Conservation (phyloP, 2,797 vertebrate species). For the Pipistrellus nathusii region DNA sequence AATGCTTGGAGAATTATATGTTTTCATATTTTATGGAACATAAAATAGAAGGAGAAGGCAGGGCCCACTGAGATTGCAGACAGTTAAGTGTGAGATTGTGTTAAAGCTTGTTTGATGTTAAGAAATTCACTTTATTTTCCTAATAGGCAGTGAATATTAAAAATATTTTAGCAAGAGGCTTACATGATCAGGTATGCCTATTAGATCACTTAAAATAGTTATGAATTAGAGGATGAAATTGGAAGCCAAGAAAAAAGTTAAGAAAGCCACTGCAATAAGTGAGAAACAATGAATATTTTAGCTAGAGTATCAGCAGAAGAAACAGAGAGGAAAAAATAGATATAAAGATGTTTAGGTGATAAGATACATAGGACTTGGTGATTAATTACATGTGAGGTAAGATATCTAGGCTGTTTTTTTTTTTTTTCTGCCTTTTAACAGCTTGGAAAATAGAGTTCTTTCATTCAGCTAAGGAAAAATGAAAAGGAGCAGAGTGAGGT, state of each 20-base stretch:
- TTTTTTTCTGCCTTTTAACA: neutral
- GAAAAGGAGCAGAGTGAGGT: neutral
- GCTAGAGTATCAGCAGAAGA: neutral
- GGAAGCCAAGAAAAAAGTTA: neutral
- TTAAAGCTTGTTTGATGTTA: neutral
- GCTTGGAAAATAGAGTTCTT: slow-evolving; percentile 5
- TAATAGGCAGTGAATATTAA: neutral
- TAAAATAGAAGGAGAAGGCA: neutral
- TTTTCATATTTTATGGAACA: slow-evolving; percentile 43
- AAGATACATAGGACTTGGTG: slow-evolving; percentile 1
- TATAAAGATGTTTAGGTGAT: neutral
- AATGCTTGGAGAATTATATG: neutral
- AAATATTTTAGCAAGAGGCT: slow-evolving; percentile 14
- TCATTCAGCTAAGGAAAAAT: neutral
- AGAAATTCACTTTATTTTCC: neutral
- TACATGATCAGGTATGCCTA: neutral
- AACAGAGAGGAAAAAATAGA: neutral
- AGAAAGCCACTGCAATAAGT: neutral
- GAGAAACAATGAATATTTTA: neutral
- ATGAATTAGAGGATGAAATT: neutral
- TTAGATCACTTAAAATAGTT: slow-evolving; percentile 12
- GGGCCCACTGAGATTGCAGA: neutral
- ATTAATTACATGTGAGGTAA: neutral
- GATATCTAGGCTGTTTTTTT: neutral
- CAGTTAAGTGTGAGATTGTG: neutral